These are phyloP conservation scores for Nylanderia fulva DNA, from an alignment of 1,140 invertebrate species.

Conservation along the genomic window DNA sequence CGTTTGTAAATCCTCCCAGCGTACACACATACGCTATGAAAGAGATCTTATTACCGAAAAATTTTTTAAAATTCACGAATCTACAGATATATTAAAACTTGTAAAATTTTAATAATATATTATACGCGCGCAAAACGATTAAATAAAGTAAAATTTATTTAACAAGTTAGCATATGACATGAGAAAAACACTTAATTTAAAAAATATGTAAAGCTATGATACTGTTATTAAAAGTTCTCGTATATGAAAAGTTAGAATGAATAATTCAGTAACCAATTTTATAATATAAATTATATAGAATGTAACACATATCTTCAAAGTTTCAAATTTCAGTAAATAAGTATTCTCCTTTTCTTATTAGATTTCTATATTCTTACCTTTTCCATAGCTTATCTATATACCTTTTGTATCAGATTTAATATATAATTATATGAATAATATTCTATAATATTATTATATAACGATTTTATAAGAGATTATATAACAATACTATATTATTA, in stretches of 20 bases:
- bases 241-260: not conserved
- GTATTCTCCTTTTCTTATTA: not conserved
- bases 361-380: not conserved
- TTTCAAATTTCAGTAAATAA: not conserved
- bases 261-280: not conserved
- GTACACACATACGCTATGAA: not conserved
- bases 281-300: not conserved
- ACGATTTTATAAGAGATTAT: too few species aligned
- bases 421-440: not conserved
- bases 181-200: not conserved
- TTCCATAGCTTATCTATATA: too few species aligned
- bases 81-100: not conserved
- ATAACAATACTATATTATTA: not conserved
- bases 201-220: not conserved
- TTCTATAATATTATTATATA: not conserved
- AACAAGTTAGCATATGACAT: not conserved
- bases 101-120: not conserved
- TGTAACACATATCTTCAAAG: too few species aligned
- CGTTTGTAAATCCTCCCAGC: constrained; percentile 22
- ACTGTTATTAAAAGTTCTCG: not conserved
- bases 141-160: not conserved
- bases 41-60: constrained; percentile 23
- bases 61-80: constrained; percentile 9
- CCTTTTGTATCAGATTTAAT: not conserved
- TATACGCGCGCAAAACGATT: not conserved